Conservation (phyloP, 2,888 invertebrate genomes). For the Boloria euphrosyne region DNA sequence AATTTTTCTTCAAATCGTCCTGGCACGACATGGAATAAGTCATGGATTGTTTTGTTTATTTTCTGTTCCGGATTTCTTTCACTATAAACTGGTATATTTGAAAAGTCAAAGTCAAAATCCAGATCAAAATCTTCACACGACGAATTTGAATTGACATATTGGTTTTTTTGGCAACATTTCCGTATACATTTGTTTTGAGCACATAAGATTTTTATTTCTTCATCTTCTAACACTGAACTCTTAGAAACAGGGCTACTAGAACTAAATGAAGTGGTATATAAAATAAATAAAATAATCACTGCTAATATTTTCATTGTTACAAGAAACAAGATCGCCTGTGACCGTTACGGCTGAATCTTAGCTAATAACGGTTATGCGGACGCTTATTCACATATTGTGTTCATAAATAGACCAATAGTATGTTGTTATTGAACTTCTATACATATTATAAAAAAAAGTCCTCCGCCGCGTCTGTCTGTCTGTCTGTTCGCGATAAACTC, state of each 20-base stretch:
- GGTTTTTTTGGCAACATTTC: conserved; percentile 15
- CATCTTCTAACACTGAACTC: neutral
- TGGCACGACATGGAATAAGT: conserved; percentile 17
- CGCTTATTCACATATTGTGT: no score
- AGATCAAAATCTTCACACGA: neutral
- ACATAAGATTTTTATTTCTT: conserved; percentile 1
- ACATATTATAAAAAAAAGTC: no score
- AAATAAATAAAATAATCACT: no score
- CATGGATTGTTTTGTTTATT: neutral
- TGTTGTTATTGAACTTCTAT: no score
- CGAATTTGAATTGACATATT: conserved; percentile 4
- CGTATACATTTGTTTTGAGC: conserved; percentile 5
- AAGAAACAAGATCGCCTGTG: no score
- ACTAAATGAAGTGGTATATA: no score
- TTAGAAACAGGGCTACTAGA: neutral
- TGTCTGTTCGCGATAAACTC: no score
- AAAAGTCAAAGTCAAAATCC: conserved; percentile 11
- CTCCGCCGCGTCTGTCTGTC: no score
- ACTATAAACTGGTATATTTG: conserved; percentile 19
- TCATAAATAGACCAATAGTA: no score
- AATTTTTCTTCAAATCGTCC: conserved; percentile 1
- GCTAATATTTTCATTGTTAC: no score
- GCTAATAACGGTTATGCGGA: no score
- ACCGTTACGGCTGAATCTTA: no score
- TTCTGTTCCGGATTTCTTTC: conserved; percentile 3